Percentiles rank a stretch among this genome's conserved stretches.
phyloP scores from a whole-genome alignment of 2,888 invertebrate genomes.

The Pandemis heparana region DNA sequence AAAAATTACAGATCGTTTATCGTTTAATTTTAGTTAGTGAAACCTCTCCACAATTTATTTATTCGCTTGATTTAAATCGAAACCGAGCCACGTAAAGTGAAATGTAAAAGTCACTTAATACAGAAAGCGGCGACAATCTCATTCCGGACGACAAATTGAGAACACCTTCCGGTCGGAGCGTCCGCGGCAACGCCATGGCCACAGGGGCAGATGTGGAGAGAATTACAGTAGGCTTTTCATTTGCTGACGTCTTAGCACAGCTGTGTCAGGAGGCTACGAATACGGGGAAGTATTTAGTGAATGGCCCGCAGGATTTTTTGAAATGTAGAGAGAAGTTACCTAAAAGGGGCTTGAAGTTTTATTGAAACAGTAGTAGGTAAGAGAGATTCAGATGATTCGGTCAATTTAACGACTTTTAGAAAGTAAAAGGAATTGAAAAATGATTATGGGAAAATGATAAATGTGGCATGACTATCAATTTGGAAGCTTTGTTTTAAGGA shows the following conservation, averaged over 20 bases:
- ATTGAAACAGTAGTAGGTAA: too few species aligned
- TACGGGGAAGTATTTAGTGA: not conserved
- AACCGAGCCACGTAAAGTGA: constrained; percentile 65
- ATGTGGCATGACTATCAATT: too few species aligned
- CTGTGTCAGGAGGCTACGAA: not conserved
- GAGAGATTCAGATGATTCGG: too few species aligned
- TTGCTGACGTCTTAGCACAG: not conserved
- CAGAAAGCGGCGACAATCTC: constrained; percentile 81
- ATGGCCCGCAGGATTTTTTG: not conserved
- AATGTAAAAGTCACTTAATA: constrained; percentile 81
- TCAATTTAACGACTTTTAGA: too few species aligned
- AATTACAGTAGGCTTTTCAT: constrained; percentile 27
- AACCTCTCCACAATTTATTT: not conserved
- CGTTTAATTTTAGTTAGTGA: not conserved
- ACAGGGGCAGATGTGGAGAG: constrained; percentile 52
- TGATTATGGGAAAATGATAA: too few species aligned
- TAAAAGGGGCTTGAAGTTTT: too few species aligned
- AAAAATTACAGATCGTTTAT: not conserved
- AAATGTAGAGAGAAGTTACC: not conserved
- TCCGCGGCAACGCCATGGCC: constrained; percentile 55
- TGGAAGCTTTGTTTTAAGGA: too few species aligned
- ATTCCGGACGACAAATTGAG: constrained; percentile 82
- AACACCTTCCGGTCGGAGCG: constrained; percentile 73
- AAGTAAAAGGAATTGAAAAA: too few species aligned
- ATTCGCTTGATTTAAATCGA: constrained; percentile 37